Percentiles rank a stretch among this genome's conserved stretches.
These are phyloP conservation scores for Ladona fulva DNA, from an alignment of 1,140 invertebrate genomes.

Conservation along the genomic window DNA sequence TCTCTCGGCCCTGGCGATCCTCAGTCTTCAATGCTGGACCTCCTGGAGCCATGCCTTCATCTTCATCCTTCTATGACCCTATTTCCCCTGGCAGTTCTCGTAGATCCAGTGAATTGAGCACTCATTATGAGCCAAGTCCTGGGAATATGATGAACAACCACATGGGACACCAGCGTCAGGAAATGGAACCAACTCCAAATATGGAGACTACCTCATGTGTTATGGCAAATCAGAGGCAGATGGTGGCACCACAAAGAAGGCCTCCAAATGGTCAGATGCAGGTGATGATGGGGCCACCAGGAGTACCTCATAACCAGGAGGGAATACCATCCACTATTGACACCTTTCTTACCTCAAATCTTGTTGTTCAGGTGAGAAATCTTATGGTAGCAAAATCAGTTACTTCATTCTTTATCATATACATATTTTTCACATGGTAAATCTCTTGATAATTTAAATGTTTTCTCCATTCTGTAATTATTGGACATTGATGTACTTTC, in stretches of 20 bases:
- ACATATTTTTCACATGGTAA: no score
- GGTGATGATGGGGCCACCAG: neutral
- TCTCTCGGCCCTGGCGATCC: neutral
- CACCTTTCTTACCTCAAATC: slow-evolving; percentile 47
- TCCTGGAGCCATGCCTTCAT: slow-evolving; percentile 14
- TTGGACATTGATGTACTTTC: no score
- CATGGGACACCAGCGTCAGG: neutral
- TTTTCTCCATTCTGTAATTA: no score
- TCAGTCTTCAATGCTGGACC: slow-evolving; percentile 23
- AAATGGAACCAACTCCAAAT: neutral
- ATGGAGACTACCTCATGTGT: neutral
- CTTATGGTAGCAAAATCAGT: no score
- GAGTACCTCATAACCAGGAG: neutral
- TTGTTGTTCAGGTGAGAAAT: slow-evolving; percentile 40
- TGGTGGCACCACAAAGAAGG: neutral
- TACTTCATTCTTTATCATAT: no score
- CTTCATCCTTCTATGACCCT: slow-evolving; percentile 70
- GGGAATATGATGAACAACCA: neutral
- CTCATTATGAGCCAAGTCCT: neutral
- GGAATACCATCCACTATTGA: neutral
- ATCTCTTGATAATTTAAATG: no score
- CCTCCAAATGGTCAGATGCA: neutral
- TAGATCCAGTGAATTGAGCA: slow-evolving; percentile 58
- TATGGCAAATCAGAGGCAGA: neutral
- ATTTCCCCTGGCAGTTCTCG: slow-evolving; percentile 78